Conservation (phyloP, 2,888 invertebrate species). For the Parnassius orleans region DNA sequence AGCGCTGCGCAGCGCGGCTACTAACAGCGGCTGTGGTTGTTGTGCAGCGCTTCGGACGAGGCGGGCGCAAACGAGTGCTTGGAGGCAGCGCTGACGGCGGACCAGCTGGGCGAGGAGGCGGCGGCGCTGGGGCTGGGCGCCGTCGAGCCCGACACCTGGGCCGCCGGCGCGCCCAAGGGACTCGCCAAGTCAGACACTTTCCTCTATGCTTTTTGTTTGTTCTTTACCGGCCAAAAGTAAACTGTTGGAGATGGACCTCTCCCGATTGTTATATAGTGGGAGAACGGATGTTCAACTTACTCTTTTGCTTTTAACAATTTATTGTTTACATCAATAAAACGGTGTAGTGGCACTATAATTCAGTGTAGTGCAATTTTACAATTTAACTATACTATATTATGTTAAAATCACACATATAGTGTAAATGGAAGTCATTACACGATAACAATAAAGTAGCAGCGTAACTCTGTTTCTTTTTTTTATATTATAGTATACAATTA, state of each 20-base stretch:
- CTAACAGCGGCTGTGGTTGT: neutral
- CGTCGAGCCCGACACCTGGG: conserved; percentile 96
- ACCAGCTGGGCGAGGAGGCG: conserved; percentile 91
- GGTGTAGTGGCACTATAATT: no score
- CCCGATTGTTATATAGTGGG: no score
- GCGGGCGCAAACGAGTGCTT: conserved; percentile 87
- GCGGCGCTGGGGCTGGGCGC: conserved; percentile 87
- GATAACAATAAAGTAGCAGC: no score
- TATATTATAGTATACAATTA: no score
- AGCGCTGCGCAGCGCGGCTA: neutral
- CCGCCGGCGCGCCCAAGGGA: conserved; percentile 93
- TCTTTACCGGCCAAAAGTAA: no score
- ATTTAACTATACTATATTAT: neutral
- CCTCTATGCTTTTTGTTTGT: neutral
- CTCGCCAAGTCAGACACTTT: conserved; percentile 78
- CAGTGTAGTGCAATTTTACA: no score
- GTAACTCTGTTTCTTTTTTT: no score
- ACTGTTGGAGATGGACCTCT: no score
- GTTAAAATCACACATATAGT: neutral
- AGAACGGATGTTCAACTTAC: neutral
- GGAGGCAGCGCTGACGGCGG: conserved; percentile 86
- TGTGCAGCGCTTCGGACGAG: conserved; percentile 84
- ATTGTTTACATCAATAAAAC: no score
- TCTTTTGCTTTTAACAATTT: neutral
- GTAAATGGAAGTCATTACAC: neutral